Evolutionary conservation across 2,888 invertebrate genomes (phyloP).

Genomic region (Heteromyza rotundicornis): DNA sequence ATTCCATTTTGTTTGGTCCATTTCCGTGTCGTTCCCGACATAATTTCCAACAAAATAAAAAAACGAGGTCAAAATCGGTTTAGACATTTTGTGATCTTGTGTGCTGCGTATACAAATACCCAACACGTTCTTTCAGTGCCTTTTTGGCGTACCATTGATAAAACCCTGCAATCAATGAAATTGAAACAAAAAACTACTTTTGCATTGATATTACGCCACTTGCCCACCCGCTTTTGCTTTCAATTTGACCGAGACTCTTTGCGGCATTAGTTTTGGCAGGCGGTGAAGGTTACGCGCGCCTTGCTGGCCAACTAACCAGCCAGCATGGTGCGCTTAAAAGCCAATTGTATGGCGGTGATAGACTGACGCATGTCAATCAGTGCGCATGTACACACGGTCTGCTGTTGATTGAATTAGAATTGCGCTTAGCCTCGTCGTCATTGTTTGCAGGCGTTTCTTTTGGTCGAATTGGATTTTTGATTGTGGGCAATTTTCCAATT

Average conservation of each 20-base stretch:
- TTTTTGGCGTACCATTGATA: too few species aligned
- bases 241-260: background rate
- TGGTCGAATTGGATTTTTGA: background rate
- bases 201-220: too few species aligned
- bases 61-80: too few species aligned
- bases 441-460: background rate
- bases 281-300: background rate
- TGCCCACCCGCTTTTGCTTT: too few species aligned
- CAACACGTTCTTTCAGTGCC: too few species aligned
- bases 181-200: too few species aligned
- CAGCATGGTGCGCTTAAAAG: background rate
- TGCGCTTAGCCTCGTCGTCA: background rate
- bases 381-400: background rate
- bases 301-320: background rate
- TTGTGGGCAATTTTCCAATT: conserved; percentile 11
- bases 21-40: too few species aligned
- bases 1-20: too few species aligned
- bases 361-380: conserved; percentile 2
- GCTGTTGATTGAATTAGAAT: background rate
- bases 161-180: too few species aligned
- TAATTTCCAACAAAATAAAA: too few species aligned
- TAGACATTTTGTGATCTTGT: too few species aligned
- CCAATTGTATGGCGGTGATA: background rate
- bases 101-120: too few species aligned
- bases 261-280: background rate